Evolutionary conservation across 2,888 invertebrate genomes (phyloP).

Genomic region (Caprella mutica): DNA sequence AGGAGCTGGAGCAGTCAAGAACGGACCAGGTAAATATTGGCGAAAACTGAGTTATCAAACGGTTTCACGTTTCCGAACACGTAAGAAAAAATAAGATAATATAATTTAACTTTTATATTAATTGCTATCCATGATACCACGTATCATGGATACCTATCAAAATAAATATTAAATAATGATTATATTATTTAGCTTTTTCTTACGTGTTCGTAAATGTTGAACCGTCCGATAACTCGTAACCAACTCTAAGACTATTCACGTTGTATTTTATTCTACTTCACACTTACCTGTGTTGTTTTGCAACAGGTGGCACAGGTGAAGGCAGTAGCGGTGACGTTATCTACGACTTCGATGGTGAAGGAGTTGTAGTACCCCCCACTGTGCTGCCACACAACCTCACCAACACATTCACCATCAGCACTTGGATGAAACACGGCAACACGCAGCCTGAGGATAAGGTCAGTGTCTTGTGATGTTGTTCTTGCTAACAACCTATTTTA

Average conservation of each 20-base stretch:
- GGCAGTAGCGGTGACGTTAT: conserved; percentile 51
- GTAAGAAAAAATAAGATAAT: too few species aligned
- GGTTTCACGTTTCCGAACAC: too few species aligned
- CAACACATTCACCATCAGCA: conserved; percentile 75
- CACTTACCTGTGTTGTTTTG: background rate
- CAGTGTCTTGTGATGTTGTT: too few species aligned
- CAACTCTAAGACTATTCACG: background rate
- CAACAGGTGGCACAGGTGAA: conserved; percentile 28
- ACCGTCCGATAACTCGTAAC: too few species aligned
- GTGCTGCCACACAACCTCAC: conserved; percentile 64
- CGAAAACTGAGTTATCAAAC: too few species aligned
- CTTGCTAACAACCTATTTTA: too few species aligned
- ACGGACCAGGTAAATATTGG: too few species aligned
- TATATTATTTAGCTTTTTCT: too few species aligned
- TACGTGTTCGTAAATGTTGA: background rate
- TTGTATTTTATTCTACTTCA: background rate
- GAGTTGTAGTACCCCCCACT: conserved; percentile 67
- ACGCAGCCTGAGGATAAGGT: conserved; percentile 58
- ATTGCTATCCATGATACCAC: too few species aligned
- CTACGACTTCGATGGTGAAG: conserved; percentile 88
- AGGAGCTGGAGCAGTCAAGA: too few species aligned
- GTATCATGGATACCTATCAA: too few species aligned
- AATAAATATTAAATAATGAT: background rate
- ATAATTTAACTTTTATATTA: too few species aligned
- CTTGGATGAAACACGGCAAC: conserved; percentile 88